Conservation (phyloP, 2,113 vertebrate genomes). For the Microtus oregoni region DNA sequence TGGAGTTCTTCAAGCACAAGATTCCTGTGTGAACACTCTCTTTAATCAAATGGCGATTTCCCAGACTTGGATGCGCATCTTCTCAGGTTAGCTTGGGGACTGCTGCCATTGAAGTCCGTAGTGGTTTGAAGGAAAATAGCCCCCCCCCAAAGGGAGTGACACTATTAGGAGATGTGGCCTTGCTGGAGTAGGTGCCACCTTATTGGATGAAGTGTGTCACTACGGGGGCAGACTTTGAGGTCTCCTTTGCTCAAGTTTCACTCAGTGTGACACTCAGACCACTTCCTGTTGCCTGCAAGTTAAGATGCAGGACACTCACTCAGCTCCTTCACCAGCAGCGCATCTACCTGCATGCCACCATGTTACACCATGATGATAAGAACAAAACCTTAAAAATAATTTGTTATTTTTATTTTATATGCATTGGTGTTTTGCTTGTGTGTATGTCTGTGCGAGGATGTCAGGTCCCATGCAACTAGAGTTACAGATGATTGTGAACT, state of each 20-base stretch:
- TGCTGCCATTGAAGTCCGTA: not conserved
- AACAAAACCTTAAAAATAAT: not conserved
- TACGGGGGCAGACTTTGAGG: too few relatives aligned
- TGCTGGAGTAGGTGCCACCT: not conserved
- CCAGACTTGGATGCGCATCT: not conserved
- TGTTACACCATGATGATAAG: too few relatives aligned
- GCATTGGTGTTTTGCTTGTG: not conserved
- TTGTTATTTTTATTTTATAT: not conserved
- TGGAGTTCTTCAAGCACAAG: not conserved
- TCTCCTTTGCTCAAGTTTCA: too few relatives aligned
- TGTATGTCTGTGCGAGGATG: not conserved
- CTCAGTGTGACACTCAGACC: too few relatives aligned
- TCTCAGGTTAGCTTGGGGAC: not conserved
- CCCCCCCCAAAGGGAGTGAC: not conserved
- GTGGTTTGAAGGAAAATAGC: not conserved
- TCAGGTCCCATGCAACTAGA: not conserved
- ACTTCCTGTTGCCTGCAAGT: too few relatives aligned
- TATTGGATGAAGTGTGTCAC: not conserved
- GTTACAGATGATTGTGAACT: not conserved
- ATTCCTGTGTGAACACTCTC: not conserved
- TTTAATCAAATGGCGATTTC: not conserved
- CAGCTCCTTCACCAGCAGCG: too few relatives aligned
- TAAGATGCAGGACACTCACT: too few relatives aligned
- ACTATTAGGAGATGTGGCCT: not conserved
- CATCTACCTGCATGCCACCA: too few relatives aligned